Conservation (phyloP, 2,113 vertebrate species). For the Podarcis muralis region DNA sequence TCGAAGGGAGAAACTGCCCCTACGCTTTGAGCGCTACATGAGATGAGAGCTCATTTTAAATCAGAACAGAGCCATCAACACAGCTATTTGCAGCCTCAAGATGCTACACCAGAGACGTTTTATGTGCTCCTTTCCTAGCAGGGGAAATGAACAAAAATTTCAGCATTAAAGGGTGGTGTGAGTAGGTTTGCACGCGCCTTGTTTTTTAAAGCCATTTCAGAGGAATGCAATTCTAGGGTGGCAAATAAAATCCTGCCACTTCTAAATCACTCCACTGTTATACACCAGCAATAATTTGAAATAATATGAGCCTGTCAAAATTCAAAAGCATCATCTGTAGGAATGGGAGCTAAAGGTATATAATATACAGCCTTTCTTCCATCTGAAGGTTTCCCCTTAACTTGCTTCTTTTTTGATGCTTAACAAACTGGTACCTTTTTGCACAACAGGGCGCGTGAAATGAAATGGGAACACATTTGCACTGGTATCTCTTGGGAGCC, state of each 20-base stretch:
- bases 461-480: background rate
- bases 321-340: constrained; percentile 4
- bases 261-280: constrained; percentile 9
- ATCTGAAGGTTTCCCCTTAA: background rate
- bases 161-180: background rate
- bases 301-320: constrained; percentile 12
- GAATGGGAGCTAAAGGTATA: background rate
- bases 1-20: background rate
- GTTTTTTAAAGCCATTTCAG: constrained; percentile 7
- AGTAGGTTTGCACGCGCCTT: too few relatives aligned
- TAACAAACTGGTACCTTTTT: background rate
- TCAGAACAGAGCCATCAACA: constrained; percentile 17
- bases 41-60: constrained; percentile 22
- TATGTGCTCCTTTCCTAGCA: constrained; percentile 18
- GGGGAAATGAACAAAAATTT: background rate
- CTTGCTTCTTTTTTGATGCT: background rate
- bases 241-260: constrained; percentile 36
- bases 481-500: background rate
- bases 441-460: background rate
- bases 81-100: constrained; percentile 22
- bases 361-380: background rate
- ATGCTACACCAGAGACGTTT: constrained; percentile 32
- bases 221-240: background rate
- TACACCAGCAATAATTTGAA: background rate
- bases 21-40: background rate